Conservation (phyloP, 2,888 invertebrate genomes). For the Euzetes globulus region DNA sequence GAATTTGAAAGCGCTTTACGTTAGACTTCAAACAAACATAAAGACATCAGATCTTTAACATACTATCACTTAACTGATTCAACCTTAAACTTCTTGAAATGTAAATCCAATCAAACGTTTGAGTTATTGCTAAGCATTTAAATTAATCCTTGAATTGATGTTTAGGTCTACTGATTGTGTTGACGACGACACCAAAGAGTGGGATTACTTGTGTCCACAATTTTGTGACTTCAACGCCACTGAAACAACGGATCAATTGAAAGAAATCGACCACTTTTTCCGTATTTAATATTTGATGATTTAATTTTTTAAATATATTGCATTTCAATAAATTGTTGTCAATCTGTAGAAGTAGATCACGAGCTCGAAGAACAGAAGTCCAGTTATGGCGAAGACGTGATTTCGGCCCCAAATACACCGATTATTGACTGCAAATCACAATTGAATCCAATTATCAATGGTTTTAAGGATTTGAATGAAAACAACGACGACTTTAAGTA, state of each 20-base stretch:
- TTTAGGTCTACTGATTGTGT: neutral
- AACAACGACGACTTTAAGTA: neutral
- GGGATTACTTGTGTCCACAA: constrained; percentile 8
- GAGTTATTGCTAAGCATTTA: neutral
- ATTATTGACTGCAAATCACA: neutral
- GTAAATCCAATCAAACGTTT: neutral
- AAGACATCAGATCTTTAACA: too few species aligned
- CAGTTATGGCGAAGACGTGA: neutral
- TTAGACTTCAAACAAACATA: too few species aligned
- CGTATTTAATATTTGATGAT: neutral
- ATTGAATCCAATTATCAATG: neutral
- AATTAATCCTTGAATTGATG: neutral
- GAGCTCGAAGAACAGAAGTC: neutral
- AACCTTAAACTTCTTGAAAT: too few species aligned
- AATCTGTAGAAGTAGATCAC: neutral
- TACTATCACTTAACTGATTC: too few species aligned
- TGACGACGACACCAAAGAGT: neutral
- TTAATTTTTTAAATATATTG: neutral
- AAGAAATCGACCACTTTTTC: neutral
- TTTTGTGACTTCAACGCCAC: neutral
- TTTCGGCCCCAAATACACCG: neutral
- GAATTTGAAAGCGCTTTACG: too few species aligned
- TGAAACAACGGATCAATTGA: neutral
- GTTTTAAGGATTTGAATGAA: neutral
- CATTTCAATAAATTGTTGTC: neutral